Evolutionary conservation across 2,888 invertebrate species (phyloP).

Genomic region (Diarsia rubi): DNA sequence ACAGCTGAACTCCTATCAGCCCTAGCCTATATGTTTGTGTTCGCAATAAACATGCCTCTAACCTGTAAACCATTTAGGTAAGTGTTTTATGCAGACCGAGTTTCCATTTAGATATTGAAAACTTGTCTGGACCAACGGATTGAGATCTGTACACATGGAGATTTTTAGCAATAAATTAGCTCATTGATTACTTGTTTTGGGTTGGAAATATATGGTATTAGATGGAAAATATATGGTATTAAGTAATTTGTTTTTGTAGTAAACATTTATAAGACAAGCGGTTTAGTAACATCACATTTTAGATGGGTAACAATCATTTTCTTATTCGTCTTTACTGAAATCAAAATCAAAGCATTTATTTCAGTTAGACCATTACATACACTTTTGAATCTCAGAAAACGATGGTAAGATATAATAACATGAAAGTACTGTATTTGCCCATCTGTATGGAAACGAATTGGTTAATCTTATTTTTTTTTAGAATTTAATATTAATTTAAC

Average conservation of each 20-base stretch:
- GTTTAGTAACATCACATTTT: too few species aligned
- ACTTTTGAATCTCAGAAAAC: too few species aligned
- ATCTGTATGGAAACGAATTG: too few species aligned
- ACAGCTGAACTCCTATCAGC: constrained; percentile 28
- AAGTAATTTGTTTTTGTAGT: background rate
- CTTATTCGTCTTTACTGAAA: too few species aligned
- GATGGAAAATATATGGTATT: constrained; percentile 1
- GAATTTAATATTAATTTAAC: too few species aligned
- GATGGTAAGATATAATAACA: too few species aligned
- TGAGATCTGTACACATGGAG: constrained; percentile 64
- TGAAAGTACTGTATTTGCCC: too few species aligned
- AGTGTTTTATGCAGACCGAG: constrained; percentile 82
- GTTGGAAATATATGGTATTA: background rate
- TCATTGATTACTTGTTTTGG: constrained; percentile 33
- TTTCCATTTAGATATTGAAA: constrained; percentile 85
- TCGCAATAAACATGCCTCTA: constrained; percentile 73
- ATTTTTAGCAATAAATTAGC: constrained; percentile 63
- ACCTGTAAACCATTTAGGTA: constrained; percentile 83
- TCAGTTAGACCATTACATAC: too few species aligned
- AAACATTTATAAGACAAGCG: background rate
- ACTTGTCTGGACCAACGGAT: constrained; percentile 73
- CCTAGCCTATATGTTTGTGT: constrained; percentile 54
- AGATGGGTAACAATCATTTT: too few species aligned
- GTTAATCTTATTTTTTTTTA: too few species aligned
- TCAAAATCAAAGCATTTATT: too few species aligned